Evolutionary conservation across 2,888 invertebrate species (phyloP).

Genomic region (Lasioglossum zephyrum): DNA sequence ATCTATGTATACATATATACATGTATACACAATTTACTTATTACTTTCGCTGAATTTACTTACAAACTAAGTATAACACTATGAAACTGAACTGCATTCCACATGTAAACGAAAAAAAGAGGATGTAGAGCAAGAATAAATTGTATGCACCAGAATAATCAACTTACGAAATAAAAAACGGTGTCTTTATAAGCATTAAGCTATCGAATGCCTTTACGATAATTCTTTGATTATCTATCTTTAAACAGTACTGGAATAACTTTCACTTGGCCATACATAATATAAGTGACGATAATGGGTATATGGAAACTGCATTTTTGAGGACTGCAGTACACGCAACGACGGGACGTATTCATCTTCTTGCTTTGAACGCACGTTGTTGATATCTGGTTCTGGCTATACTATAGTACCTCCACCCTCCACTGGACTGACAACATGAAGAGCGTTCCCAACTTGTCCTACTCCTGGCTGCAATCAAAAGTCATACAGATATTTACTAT

Average conservation of each 20-base stretch:
- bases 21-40: constrained; percentile 49
- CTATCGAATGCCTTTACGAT: constrained; percentile 47
- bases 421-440: constrained; percentile 79
- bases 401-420: constrained; percentile 81
- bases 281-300: constrained; percentile 69
- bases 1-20: constrained; percentile 58
- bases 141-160: constrained; percentile 46
- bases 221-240: constrained; percentile 40
- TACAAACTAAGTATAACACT: constrained; percentile 41
- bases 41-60: constrained; percentile 44
- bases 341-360: constrained; percentile 60
- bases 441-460: constrained; percentile 77
- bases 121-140: constrained; percentile 31
- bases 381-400: constrained; percentile 75
- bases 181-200: constrained; percentile 50
- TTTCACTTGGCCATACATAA: constrained; percentile 73
- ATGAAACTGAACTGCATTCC: constrained; percentile 31
- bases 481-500: constrained; percentile 39
- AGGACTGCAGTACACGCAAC: constrained; percentile 57
- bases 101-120: constrained; percentile 17
- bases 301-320: constrained; percentile 64
- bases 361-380: constrained; percentile 47
- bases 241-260: constrained; percentile 68
- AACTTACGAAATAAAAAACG: constrained; percentile 57
- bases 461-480: constrained; percentile 76